phyloP scores from a whole-genome alignment of 2,797 vertebrate species.

The Sebastes alutus region DNA sequence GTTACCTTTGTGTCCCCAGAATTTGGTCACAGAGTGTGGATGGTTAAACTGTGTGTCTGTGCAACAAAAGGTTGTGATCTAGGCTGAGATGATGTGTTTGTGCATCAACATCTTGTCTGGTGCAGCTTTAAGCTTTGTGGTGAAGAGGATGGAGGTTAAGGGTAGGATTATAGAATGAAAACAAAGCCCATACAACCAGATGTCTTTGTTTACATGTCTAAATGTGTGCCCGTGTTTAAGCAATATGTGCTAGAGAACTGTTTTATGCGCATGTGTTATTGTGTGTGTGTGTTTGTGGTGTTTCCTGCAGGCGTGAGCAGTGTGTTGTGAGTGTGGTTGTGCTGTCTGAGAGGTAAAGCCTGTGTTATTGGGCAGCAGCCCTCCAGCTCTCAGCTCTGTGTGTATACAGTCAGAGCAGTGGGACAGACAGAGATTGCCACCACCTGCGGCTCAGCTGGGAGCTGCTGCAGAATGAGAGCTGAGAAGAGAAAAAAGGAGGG shows the following conservation, averaged over 20 bases:
- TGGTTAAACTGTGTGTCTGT: background rate
- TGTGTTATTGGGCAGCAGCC: slow-evolving; percentile 65
- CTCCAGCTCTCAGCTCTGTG: slow-evolving; percentile 48
- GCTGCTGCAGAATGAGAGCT: slow-evolving; percentile 60
- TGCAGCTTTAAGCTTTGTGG: background rate
- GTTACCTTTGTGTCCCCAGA: background rate
- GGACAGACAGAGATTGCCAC: slow-evolving; percentile 68
- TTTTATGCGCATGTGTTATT: background rate
- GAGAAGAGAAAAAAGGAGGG: slow-evolving; percentile 20
- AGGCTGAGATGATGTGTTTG: background rate
- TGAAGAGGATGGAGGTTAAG: background rate
- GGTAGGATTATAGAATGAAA: background rate
- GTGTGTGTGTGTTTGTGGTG: background rate
- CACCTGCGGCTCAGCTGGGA: slow-evolving; percentile 75
- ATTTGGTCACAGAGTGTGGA: background rate
- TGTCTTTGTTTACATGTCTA: background rate
- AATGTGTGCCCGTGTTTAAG: background rate
- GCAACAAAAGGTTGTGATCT: background rate
- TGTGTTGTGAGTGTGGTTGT: slow-evolving; percentile 13
- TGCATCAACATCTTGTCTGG: background rate
- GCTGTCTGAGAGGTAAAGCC: slow-evolving; percentile 61
- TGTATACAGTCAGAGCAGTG: slow-evolving; percentile 55
- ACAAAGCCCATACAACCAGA: background rate
- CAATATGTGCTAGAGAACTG: background rate
- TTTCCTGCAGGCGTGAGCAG: slow-evolving; percentile 18